Evolutionary conservation across 2,888 invertebrate species (phyloP).

Genomic region (Buathra laborator): DNA sequence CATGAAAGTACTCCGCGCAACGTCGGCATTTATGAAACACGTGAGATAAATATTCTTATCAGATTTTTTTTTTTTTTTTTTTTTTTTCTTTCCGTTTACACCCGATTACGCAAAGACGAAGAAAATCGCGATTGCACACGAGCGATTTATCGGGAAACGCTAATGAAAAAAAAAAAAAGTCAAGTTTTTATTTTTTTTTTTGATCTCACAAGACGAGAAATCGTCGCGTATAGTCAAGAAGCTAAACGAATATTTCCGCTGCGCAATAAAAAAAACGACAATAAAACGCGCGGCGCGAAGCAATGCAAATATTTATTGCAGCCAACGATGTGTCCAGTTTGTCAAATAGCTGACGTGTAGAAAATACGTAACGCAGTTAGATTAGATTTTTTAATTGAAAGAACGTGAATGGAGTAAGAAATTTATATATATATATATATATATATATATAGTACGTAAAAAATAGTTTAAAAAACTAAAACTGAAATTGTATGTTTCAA

Average conservation of each 20-base stretch:
- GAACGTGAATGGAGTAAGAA: background rate
- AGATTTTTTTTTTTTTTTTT: background rate
- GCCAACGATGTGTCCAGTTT: background rate
- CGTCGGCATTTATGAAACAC: constrained; percentile 18
- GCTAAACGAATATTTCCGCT: background rate
- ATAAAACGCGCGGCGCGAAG: background rate
- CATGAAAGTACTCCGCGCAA: background rate
- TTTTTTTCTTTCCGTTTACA: too few species aligned
- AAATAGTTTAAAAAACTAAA: background rate
- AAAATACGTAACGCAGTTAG: background rate
- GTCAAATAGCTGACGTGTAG: background rate
- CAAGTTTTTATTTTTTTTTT: background rate
- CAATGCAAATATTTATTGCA: background rate
- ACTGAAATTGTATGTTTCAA: background rate
- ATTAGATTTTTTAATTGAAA: constrained; percentile 7
- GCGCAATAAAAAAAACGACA: constrained; percentile 11
- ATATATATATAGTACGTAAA: background rate
- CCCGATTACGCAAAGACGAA: background rate
- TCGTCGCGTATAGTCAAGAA: background rate
- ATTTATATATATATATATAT: background rate
- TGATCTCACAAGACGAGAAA: background rate
- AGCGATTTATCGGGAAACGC: background rate
- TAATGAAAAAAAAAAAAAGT: background rate
- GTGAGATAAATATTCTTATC: background rate
- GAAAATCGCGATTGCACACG: background rate